Conservation (phyloP, 2,888 invertebrate genomes). For the Carterocephalus palaemon region DNA sequence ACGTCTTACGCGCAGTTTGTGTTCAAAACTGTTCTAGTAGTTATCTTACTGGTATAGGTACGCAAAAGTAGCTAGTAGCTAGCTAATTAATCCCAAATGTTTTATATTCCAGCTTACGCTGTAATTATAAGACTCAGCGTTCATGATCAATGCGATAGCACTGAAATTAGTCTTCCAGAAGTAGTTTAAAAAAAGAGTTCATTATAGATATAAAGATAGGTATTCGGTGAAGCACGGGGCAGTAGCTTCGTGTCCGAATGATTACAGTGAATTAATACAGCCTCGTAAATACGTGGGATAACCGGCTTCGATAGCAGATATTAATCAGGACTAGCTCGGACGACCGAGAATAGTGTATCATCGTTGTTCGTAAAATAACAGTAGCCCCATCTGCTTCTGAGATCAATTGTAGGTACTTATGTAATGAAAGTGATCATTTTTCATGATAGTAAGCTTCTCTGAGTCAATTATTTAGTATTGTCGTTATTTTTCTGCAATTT, state of each 20-base stretch:
- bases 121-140: too few species aligned
- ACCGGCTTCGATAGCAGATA: slow-evolving; percentile 25
- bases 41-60: too few species aligned
- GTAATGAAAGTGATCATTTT: slow-evolving; percentile 1
- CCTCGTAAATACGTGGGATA: slow-evolving; percentile 28
- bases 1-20: too few species aligned
- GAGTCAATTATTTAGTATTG: too few species aligned
- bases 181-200: slow-evolving; percentile 16
- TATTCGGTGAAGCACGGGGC: slow-evolving; percentile 15
- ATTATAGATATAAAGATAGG: slow-evolving; percentile 23
- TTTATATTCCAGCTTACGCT: too few species aligned
- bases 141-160: too few species aligned
- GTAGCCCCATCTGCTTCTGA: slow-evolving; percentile 12
- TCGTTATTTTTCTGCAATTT: too few species aligned
- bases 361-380: slow-evolving; percentile 16
- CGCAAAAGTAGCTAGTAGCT: too few species aligned
- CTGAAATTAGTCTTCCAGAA: slow-evolving; percentile 6
- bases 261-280: slow-evolving; percentile 29
- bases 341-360: slow-evolving; percentile 12
- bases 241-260: slow-evolving; percentile 29
- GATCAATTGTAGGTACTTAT: slow-evolving; percentile 7
- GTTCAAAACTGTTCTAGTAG: too few species aligned
- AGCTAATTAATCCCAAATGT: too few species aligned
- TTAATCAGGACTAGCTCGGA: slow-evolving; percentile 19
- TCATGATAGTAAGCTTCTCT: too few species aligned